A percentile compares a stretch with the other conserved stretches of the same genome.
Evolutionary conservation across 1,140 invertebrate species (phyloP).

Genomic region (Elymnias hypermnestra): DNA sequence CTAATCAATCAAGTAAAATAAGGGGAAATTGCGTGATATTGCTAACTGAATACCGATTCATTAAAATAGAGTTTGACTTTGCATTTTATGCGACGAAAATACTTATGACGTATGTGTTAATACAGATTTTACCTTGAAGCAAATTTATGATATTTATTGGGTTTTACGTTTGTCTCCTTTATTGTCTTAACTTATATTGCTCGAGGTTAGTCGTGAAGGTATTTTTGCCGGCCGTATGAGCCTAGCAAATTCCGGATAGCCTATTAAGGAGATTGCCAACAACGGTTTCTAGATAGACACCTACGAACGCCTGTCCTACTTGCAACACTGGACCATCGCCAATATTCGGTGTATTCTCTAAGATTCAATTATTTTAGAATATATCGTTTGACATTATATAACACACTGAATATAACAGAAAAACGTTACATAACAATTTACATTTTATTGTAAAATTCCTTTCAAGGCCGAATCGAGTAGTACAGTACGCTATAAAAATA

Average conservation of each 20-base stretch:
- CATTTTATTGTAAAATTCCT: too few relatives aligned
- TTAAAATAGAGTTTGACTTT: too few relatives aligned
- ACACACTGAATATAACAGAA: background rate
- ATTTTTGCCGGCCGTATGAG: background rate
- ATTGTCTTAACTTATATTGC: background rate
- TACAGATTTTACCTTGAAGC: too few relatives aligned
- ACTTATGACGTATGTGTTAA: too few relatives aligned
- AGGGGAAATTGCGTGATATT: too few relatives aligned
- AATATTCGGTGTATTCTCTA: constrained; percentile 28
- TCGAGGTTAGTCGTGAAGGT: background rate
- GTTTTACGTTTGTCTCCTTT: background rate
- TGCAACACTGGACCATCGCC: constrained; percentile 53
- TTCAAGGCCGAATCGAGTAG: too few relatives aligned
- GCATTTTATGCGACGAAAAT: too few relatives aligned
- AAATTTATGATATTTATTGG: too few relatives aligned
- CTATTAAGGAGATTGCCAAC: constrained; percentile 62
- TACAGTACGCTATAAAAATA: too few relatives aligned
- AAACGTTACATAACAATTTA: too few relatives aligned
- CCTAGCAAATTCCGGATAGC: constrained; percentile 43
- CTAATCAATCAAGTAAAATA: too few relatives aligned
- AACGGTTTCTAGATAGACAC: constrained; percentile 57
- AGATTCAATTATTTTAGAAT: constrained; percentile 6
- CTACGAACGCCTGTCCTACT: constrained; percentile 55
- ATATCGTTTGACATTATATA: background rate
- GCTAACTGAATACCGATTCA: too few relatives aligned